Conservation (phyloP, 2,113 vertebrate genomes). For the Pelecanoides urinatrix region DNA sequence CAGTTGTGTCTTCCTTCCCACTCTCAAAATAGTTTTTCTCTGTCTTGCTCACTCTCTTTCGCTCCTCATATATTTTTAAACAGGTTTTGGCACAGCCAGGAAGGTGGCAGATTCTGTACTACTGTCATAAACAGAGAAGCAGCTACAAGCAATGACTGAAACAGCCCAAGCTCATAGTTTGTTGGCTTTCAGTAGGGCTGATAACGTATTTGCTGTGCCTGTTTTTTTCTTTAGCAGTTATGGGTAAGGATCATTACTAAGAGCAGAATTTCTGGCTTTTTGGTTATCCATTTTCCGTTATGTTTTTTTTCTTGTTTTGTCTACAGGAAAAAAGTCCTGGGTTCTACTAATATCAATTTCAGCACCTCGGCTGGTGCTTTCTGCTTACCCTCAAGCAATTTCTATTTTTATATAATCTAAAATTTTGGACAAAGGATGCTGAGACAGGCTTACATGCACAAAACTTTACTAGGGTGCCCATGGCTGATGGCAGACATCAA, state of each 20-base stretch:
- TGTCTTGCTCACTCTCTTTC: not conserved
- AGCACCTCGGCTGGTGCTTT: not conserved
- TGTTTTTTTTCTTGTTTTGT: not conserved
- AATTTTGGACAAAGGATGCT: constrained; percentile 5
- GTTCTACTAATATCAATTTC: not conserved
- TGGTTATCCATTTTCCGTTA: not conserved
- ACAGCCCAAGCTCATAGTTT: not conserved
- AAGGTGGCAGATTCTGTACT: not conserved
- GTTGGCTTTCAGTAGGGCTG: not conserved
- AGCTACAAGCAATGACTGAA: not conserved
- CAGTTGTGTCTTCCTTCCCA: not conserved
- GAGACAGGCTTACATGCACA: constrained; percentile 7
- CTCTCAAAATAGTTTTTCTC: not conserved
- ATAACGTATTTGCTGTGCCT: not conserved
- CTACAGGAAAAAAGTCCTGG: not conserved
- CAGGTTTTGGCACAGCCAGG: not conserved
- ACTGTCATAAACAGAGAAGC: not conserved
- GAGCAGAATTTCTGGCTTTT: not conserved
- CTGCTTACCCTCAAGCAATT: not conserved
- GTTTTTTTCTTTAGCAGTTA: not conserved
- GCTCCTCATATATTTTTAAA: not conserved
- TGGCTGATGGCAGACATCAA: not conserved
- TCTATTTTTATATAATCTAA: not conserved
- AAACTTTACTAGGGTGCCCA: not conserved
- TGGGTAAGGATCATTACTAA: not conserved